phyloP scores from a whole-genome alignment of 1,140 invertebrate species.

The Lineus longissimus region DNA sequence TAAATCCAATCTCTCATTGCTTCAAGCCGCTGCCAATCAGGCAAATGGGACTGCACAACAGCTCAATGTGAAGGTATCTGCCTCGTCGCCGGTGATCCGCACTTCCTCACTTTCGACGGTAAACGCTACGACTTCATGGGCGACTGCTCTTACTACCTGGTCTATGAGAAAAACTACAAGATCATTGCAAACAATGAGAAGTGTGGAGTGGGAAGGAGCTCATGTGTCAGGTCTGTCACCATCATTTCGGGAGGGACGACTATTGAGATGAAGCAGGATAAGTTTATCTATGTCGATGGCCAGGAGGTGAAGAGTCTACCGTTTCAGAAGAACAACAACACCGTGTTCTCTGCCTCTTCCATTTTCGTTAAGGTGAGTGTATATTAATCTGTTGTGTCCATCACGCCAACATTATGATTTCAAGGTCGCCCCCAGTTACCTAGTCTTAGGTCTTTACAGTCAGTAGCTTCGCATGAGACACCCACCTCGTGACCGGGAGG shows the following conservation, averaged over 20 bases:
- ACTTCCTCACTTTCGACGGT: conserved; percentile 87
- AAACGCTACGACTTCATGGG: conserved; percentile 83
- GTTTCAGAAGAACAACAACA: neutral
- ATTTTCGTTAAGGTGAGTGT: conserved; percentile 41
- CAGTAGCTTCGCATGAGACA: too few relatives aligned
- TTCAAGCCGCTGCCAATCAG: conserved; percentile 64
- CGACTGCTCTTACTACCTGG: conserved; percentile 77
- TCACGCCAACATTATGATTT: too few relatives aligned
- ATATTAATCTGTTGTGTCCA: too few relatives aligned
- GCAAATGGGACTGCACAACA: conserved; percentile 76
- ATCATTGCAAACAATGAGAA: conserved; percentile 78
- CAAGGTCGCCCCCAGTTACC: too few relatives aligned
- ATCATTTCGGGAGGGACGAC: conserved; percentile 56
- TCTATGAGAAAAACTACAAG: conserved; percentile 65
- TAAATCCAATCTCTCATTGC: neutral
- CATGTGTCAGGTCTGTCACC: conserved; percentile 77
- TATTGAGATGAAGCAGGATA: conserved; percentile 70
- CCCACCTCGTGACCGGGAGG: too few relatives aligned
- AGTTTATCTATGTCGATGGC: conserved; percentile 44
- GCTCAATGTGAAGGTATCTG: conserved; percentile 55
- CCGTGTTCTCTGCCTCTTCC: conserved; percentile 61
- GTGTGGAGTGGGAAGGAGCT: conserved; percentile 69
- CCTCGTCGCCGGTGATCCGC: conserved; percentile 79
- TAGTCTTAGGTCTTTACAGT: too few relatives aligned
- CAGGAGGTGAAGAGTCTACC: neutral